Base-by-base conservation (phyloP, 2,888 invertebrate genomes). In the Temnothorax unifasciatus region DNA sequence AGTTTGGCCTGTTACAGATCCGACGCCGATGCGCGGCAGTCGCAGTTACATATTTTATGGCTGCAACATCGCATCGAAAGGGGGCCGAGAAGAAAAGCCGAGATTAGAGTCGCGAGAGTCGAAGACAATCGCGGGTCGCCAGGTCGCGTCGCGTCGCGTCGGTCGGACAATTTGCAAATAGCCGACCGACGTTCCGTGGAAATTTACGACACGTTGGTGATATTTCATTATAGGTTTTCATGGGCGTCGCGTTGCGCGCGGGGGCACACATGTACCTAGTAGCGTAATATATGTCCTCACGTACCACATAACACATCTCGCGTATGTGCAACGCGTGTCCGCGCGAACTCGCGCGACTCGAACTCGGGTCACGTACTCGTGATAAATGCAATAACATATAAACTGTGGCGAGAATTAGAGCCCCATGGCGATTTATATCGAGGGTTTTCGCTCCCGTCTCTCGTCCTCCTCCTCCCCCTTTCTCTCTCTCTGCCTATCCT, bases 301-400 rank as follows among this genome's bases (percentile, higher is more conserved):
- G 91, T 90, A 88, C 79, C 84, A 85, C 83, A 87, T 84, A 88
- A 82, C 88, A 89, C 90, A 90, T 90, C 57, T 66, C 77, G 38
- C 63, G 84, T 87, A 85, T 87, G 87, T 86, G 83, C 74, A 82
- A 86, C 89, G 85, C 86, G 89, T 87, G 91, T 89, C 83, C 86
- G 85, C 87, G 83, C 76, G 76, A 74, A 64, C 54, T 66, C 59
- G 54, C 73, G 63, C 74, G 52, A 88, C 88, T 87, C 69, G 71
- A 90, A 93, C 83, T 87, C 93, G 73, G 83, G 85, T 89, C 94
- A 94, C 94, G 94, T 94, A 93, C 87, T 47, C 85, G 92, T 93
- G 94, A 94, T 93, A 93, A 94, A 94, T 94, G 94, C 93, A 93
- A 94, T 94, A 93, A 93, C 93, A 91, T 93, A 93, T 94, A 93